Evolutionary conservation across 2,888 invertebrate species (phyloP), one percentile per base, ranked within the genome.

Genomic region (Heliconius erato): DNA sequence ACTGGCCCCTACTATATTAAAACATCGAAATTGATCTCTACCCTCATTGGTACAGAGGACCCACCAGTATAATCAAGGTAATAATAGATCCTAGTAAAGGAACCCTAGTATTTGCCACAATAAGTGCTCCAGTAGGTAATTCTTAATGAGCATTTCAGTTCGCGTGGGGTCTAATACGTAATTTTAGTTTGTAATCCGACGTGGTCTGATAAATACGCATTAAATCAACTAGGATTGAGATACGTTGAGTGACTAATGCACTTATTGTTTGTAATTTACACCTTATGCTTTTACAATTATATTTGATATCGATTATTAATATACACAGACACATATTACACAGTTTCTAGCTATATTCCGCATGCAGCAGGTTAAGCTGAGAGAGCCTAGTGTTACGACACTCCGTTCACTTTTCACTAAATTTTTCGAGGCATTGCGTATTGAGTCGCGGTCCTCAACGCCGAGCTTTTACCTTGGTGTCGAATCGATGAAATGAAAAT

Each of bases 151-250:
- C 79, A 72, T 79, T 82, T 82, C 82, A 80, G 59, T 83, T 65
- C 82, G 82, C 80, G 84, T 82, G 82, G 82, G 82, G 82, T 83
- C 83, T 80, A 59, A 85, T 86, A 87, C 87, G 85, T 86, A 87
- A 88, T 88, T 88, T 86, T 87, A 86, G 88, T 88, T 87, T 85
- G 88, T 88, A 88, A 89, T 88, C 85, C 84, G 87, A 86, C 88
- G 87, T 88, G 89, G 88, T 90, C 86, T 87, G 85, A 89, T 89
- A 89, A 90, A 88, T 88, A 87, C 87, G 87, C 86, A 88, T 82
- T 86, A 82, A 80, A 83, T 83, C 82, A 82, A 79, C 84, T 83
- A 82, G 79, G 74, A 84, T 81, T 81, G 79, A 82, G 84, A 85
- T 84, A 79, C 79, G 68, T 68, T 49, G 16, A 68, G 77, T 80